Evolutionary conservation across 2,888 invertebrate genomes (phyloP), one percentile per base, ranked within the genome.

Genomic region (Heliconius sara): DNA sequence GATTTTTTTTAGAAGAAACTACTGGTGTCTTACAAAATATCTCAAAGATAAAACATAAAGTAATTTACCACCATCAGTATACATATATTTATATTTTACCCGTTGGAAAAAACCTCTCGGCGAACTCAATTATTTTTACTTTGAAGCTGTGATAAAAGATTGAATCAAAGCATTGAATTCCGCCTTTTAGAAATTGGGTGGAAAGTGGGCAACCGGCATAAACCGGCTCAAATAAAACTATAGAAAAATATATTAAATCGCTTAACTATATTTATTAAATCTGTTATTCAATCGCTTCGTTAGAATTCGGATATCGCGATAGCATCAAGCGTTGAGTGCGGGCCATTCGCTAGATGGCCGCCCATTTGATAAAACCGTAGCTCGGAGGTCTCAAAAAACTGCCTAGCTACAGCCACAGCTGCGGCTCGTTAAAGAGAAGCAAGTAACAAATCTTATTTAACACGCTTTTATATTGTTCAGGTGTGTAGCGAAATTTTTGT

Each of bases 371-470:
- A 39, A 67, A 65, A 72, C 47, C 34, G 57, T 77, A 71, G 72
- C 72, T 81, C 77, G 57, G 77, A 71, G 72, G 75, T 80, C 77
- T 65, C 78, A 83, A 83, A 81, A 83, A 83, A 81, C 76, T 79
- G 68, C 77, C 70, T 67, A 34, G 67, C 30, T 52, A 22, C 30
- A 72, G 57, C 78, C 57, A 12, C 79, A 79, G 80, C 80, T 81
- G 81, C 16, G 80, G 60, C 76, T 34, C 52, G 57, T 74, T 77
- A 80, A 74, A 27, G 22, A 27, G 57, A 60, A 73, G 39, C 25
- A 52, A 74, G 70, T 76, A 78, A 80, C 76, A 80, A 76, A 76
- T 80, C 78, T 80, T 76, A 47, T 75, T 76, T 78, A 71, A 80
- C 76, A 78, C 52, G 43, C 66, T 73, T 78, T 73, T 43, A 67